Percentiles rank a stretch among this genome's conserved stretches.
These are phyloP conservation scores for Gobio occitaniae DNA, from an alignment of 2,797 vertebrate species.

Conservation along the genomic window DNA sequence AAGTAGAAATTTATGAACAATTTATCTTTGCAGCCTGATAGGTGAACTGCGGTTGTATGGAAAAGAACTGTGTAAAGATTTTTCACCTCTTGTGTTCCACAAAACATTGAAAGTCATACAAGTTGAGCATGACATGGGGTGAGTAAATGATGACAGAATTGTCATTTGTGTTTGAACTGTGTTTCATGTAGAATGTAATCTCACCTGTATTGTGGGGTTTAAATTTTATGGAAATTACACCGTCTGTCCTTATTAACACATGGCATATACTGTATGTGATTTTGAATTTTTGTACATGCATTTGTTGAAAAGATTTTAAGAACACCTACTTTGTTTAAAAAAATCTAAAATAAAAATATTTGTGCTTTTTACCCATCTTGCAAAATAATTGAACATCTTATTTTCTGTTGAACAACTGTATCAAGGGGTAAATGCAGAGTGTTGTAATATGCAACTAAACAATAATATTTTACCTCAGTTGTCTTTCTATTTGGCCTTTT, in stretches of 20 bases:
- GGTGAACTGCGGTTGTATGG: not conserved
- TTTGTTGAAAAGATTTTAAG: not conserved
- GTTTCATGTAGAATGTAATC: not conserved
- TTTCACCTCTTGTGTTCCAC: not conserved
- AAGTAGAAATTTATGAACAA: not conserved
- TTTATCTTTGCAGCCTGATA: not conserved
- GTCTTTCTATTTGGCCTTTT: not conserved
- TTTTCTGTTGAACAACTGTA: not conserved
- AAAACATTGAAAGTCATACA: not conserved
- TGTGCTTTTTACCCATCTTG: not conserved
- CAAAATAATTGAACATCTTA: not conserved
- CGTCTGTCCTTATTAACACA: not conserved
- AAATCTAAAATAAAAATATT: not conserved
- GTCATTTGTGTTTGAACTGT: not conserved
- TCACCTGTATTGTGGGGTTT: not conserved
- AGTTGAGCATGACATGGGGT: not conserved
- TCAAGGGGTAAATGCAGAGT: not conserved
- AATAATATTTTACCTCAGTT: not conserved
- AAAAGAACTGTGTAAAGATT: not conserved
- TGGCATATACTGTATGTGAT: not conserved
- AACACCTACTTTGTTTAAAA: conserved; percentile 8
- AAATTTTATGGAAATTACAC: not conserved
- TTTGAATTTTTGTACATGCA: conserved; percentile 24
- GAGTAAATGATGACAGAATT: not conserved
- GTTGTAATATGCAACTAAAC: not conserved